A percentile compares a stretch with the other conserved stretches of the same genome.
phyloP scores from a whole-genome alignment of 2,797 vertebrate species.

The Threskiornis aethiopicus region DNA sequence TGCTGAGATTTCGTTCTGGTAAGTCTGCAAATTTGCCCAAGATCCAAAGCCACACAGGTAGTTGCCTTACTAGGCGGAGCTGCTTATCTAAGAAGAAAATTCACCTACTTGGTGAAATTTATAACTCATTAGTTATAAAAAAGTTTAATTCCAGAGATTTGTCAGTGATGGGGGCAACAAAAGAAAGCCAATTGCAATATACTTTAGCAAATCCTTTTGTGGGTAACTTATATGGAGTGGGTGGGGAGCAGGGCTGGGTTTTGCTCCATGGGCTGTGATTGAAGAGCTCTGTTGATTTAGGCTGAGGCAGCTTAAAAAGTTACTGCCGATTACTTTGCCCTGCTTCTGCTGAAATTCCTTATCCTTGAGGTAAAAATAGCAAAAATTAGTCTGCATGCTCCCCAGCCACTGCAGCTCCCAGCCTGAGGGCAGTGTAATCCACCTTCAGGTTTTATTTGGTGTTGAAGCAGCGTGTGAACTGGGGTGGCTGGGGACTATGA shows the following conservation, averaged over 20 bases:
- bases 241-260: neutral
- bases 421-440: neutral
- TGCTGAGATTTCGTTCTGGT: neutral
- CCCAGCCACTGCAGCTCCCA: neutral
- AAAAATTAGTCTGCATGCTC: neutral
- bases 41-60: neutral
- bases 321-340: neutral
- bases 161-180: neutral
- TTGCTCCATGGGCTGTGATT: neutral
- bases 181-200: neutral
- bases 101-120: neutral
- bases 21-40: neutral
- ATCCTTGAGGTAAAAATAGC: neutral
- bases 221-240: neutral
- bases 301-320: neutral
- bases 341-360: neutral
- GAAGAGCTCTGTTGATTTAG: neutral
- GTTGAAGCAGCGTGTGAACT: accelerated
- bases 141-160: neutral
- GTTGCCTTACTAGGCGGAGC: neutral
- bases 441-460: neutral
- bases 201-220: neutral
- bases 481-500: accelerated
- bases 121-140: neutral
- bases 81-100: neutral